Evolutionary conservation across 2,888 invertebrate species (phyloP).

Genomic region (Nematopogon swammerdamellus): DNA sequence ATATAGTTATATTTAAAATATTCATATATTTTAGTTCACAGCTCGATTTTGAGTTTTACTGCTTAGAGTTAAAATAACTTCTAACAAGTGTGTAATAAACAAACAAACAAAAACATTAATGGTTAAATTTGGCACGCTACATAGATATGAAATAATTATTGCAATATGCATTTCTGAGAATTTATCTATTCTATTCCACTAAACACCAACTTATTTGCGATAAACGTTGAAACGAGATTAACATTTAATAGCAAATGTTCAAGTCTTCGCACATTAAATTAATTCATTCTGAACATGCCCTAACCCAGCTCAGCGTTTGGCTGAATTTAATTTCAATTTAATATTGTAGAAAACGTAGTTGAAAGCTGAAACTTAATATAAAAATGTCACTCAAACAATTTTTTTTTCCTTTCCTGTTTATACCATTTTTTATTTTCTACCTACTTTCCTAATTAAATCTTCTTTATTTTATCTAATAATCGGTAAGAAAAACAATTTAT

Average conservation of each 20-base stretch:
- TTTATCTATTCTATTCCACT: not conserved
- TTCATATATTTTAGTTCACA: conserved; percentile 22
- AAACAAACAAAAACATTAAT: not conserved
- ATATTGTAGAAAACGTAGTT: conserved; percentile 1
- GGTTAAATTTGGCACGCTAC: no score
- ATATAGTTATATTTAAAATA: conserved; percentile 15
- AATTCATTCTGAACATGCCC: conserved; percentile 13
- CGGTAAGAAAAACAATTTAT: conserved; percentile 28
- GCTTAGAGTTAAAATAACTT: no score
- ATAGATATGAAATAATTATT: no score
- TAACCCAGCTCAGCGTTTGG: conserved; percentile 1
- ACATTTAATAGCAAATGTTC: no score
- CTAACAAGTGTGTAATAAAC: conserved; percentile 7
- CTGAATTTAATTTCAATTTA: conserved; percentile 3
- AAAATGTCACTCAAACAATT: conserved; percentile 2
- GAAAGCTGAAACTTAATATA: conserved; percentile 6
- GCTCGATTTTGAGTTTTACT: conserved; percentile 17
- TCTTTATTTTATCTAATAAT: conserved; percentile 18
- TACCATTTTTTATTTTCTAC: conserved; percentile 29
- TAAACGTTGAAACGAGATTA: not conserved
- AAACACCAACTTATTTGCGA: not conserved
- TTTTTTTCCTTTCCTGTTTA: conserved; percentile 5
- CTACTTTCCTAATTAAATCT: conserved; percentile 29
- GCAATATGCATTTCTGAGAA: not conserved
- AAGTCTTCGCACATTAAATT: not conserved